Evolutionary conservation across 2,113 vertebrate species (phyloP).

Genomic region (Mandrillus leucophaeus): DNA sequence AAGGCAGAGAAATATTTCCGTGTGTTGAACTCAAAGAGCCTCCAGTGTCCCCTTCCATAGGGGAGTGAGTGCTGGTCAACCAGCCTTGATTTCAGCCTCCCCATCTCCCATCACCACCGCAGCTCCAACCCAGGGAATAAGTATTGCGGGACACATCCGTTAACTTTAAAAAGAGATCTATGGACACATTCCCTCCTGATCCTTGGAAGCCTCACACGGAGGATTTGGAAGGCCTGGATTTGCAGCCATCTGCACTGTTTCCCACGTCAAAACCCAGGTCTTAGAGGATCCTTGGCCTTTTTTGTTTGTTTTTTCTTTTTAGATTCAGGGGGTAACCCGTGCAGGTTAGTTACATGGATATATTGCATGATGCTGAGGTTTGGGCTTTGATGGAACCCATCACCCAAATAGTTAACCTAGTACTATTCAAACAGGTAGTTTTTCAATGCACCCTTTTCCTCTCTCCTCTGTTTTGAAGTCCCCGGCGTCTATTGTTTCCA

Average conservation of each 20-base stretch:
- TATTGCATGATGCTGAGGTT: no score
- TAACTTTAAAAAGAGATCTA: not conserved
- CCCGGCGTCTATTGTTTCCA: no score
- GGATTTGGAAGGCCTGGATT: not conserved
- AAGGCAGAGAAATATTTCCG: not conserved
- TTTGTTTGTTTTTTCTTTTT: no score
- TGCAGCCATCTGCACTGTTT: not conserved
- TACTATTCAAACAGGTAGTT: no score
- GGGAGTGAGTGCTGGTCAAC: not conserved
- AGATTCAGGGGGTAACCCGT: no score
- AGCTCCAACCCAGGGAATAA: not conserved
- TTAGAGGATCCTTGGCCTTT: not conserved
- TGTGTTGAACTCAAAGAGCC: not conserved
- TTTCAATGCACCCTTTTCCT: no score
- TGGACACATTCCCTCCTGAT: not conserved
- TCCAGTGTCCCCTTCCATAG: not conserved
- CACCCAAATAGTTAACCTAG: no score
- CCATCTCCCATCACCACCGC: not conserved
- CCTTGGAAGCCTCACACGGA: not conserved
- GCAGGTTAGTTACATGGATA: no score
- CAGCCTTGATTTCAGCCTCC: not conserved
- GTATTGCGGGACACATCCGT: accelerated
- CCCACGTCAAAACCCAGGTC: not conserved
- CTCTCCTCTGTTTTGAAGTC: no score
- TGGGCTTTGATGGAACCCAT: no score